These are phyloP conservation scores for Thamnophis sirtalis DNA, from an alignment of 2,113 vertebrate genomes.

Conservation along the genomic window DNA sequence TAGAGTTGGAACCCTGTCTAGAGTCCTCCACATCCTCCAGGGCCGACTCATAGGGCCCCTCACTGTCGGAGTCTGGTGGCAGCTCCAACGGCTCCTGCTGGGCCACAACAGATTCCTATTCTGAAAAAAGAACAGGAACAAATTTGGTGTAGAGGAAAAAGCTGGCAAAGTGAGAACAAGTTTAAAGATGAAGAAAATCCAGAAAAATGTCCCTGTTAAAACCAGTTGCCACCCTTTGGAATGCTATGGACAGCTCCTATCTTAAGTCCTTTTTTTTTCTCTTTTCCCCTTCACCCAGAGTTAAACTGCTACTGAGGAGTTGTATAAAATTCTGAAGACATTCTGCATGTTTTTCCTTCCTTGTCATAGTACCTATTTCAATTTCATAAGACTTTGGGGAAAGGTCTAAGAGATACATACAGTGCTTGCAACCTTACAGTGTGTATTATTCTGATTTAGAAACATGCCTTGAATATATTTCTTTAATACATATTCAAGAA, in stretches of 20 bases:
- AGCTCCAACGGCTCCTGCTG: too few species aligned
- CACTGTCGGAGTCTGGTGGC: too few species aligned
- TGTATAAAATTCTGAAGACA: background rate
- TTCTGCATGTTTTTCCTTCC: background rate
- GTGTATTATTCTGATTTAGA: background rate
- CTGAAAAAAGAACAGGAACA: background rate
- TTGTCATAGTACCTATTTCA: background rate
- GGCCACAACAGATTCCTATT: too few species aligned
- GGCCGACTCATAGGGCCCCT: too few species aligned
- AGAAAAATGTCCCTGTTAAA: background rate
- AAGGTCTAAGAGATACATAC: background rate
- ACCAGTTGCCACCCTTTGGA: background rate
- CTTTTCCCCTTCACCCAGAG: background rate
- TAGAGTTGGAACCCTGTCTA: too few species aligned
- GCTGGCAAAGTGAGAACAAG: background rate
- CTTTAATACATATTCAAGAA: background rate
- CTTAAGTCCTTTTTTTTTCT: background rate
- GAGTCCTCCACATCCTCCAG: too few species aligned
- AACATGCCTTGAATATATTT: background rate
- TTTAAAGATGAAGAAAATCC: background rate
- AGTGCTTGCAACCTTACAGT: background rate
- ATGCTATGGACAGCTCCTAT: background rate
- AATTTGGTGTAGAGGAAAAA: background rate
- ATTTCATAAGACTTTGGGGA: background rate
- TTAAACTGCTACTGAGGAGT: background rate